Base-by-base conservation (phyloP, 2,888 invertebrate genomes). In the Heliconius aoede region DNA sequence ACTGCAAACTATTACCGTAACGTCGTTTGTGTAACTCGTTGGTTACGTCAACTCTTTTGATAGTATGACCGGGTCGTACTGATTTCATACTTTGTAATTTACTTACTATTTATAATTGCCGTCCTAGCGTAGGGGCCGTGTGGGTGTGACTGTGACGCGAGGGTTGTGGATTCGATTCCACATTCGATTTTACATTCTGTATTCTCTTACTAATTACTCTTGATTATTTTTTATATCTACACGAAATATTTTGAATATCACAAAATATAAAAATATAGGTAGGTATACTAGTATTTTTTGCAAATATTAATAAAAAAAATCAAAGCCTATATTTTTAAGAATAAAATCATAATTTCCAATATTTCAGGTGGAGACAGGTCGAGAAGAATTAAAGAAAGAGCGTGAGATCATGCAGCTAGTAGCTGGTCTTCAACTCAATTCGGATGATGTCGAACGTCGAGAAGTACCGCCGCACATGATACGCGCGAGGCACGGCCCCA, bases 391-490 rank as follows among this genome's bases (percentile, higher is more conserved):
- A 88, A 98, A 98, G 89, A 98, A 98, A 88, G 98, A 98, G 90
- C 95, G 98, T 4, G 98, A 98, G 94, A 98, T 98, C 82, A 97
- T 98, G 91, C 98, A 98, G 93, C 96, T 98, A 96, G 97, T 98
- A 80, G 97, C 98, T n/a, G 98, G 98, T 28, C 93, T 98, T 83
- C 98, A 97, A 86, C 95, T 98, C 73, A 96, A 97, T 67, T 97
- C 97, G 1, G 97, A 97, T 79, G 96, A 97, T 81, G 90, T 96
- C 81, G 97, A 97, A 87, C 92, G 96, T 68, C 95, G 96, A 36
- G 96, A 96, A 87, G 95, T 96, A 68, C 96, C 96, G 18, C 91
- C 93, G 58, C 94, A 93, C 73, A 83, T 91, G 82, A 71, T 94
- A 95, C 84, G 95, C 91, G 85, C 95, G 94, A 92, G 96, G 95